Evolutionary conservation across 1,140 invertebrate genomes (phyloP).

Genomic region (Cherax destructor): DNA sequence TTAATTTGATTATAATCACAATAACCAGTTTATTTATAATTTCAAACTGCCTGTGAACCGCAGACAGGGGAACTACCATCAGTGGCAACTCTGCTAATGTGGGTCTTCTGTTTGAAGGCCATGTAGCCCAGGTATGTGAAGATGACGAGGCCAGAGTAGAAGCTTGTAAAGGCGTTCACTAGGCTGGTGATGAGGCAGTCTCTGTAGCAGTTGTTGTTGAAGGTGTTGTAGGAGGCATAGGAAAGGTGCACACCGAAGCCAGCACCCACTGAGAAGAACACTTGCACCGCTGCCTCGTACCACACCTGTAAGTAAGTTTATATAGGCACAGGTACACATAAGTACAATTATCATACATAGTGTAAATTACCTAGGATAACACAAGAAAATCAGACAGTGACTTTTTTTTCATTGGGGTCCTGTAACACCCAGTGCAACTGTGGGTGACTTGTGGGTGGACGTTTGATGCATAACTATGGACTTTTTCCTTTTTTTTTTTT

Average conservation of each 20-base stretch:
- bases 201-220: conserved; percentile 88
- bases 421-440: too few species aligned
- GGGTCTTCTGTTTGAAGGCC: conserved; percentile 86
- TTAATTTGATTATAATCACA: too few species aligned
- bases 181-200: conserved; percentile 78
- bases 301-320: conserved; percentile 82
- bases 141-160: conserved; percentile 95
- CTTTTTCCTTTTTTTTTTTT: too few species aligned
- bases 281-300: conserved; percentile 93
- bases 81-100: conserved; percentile 90
- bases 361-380: too few species aligned
- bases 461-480: too few species aligned
- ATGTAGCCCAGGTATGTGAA: conserved; percentile 96
- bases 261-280: conserved; percentile 93
- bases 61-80: conserved; percentile 79
- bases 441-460: too few species aligned
- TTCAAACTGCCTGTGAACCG: too few species aligned
- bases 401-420: too few species aligned
- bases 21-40: too few species aligned
- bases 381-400: too few species aligned
- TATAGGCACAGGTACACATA: too few species aligned
- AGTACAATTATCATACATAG: too few species aligned
- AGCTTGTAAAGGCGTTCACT: conserved; percentile 91
- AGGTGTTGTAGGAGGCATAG: conserved; percentile 92
- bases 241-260: conserved; percentile 93